Conservation (phyloP, 2,797 vertebrate genomes). For the Enteromius mattozi region DNA sequence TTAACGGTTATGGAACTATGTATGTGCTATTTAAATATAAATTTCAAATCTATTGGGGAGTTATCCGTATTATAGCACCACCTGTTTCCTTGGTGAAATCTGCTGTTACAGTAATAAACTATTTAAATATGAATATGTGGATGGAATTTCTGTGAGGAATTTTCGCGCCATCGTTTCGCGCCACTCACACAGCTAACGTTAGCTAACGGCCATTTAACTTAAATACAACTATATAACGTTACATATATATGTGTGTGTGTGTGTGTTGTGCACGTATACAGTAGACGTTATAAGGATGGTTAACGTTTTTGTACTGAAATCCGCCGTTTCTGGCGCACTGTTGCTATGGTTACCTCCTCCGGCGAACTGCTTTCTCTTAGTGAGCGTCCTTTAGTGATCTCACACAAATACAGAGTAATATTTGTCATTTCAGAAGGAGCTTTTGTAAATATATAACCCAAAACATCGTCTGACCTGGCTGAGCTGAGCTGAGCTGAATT, state of each 20-base stretch:
- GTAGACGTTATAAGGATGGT: background rate
- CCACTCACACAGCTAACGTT: background rate
- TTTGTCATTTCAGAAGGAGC: background rate
- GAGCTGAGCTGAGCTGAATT: background rate
- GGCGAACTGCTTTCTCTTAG: background rate
- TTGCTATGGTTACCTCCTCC: conserved; percentile 15
- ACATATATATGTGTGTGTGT: too few species aligned
- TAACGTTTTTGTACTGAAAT: background rate
- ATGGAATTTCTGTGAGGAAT: background rate
- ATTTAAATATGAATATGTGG: background rate
- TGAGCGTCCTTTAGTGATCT: background rate
- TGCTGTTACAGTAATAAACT: conserved; percentile 39
- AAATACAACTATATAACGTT: background rate
- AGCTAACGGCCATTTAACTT: background rate
- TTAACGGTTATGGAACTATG: conserved; percentile 39
- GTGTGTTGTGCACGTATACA: background rate
- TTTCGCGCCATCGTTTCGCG: background rate
- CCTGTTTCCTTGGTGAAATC: conserved; percentile 24
- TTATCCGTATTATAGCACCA: background rate
- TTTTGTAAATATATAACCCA: background rate
- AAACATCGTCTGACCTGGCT: background rate
- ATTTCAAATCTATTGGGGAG: conserved; percentile 52
- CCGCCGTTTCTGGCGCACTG: background rate
- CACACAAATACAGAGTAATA: background rate
- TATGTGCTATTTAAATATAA: conserved; percentile 64